These are phyloP conservation scores for Punctoribates punctum DNA, from an alignment of 2,888 invertebrate genomes.

Conservation along the genomic window DNA sequence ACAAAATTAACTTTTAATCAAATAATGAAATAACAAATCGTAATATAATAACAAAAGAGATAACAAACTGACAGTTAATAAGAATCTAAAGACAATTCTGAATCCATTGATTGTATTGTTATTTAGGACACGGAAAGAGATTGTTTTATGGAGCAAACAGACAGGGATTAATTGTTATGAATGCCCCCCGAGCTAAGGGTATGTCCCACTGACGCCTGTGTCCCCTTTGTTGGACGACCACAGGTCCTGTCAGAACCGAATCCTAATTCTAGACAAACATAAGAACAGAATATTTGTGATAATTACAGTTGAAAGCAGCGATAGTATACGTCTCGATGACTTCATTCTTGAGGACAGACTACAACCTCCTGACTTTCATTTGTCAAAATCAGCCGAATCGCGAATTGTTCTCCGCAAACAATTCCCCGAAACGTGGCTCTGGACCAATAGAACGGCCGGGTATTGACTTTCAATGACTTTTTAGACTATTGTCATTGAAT, in stretches of 20 bases:
- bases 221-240: background rate
- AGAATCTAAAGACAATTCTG: constrained; percentile 3
- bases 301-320: background rate
- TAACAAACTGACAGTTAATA: background rate
- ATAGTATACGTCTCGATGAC: constrained; percentile 46
- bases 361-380: constrained; percentile 47
- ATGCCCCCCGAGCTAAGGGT: constrained; percentile 26
- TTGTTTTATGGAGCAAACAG: constrained; percentile 39
- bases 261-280: background rate
- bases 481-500: background rate
- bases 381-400: constrained; percentile 48
- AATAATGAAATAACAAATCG: background rate
- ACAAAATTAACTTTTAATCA: constrained; percentile 2
- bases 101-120: constrained; percentile 9
- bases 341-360: constrained; percentile 47
- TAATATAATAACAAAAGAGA: constrained; percentile 10
- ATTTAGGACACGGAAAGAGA: constrained; percentile 42
- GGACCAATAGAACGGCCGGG: constrained; percentile 62
- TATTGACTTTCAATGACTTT: constrained; percentile 51
- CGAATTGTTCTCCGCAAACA: constrained; percentile 58
- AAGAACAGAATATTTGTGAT: background rate
- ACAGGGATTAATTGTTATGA: constrained; percentile 39
- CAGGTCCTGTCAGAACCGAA: background rate
- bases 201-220: background rate
- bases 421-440: constrained; percentile 72